Percentiles rank a stretch among this genome's conserved stretches.
phyloP scores from a whole-genome alignment of 2,797 vertebrate genomes.

The Pangasius macronema region DNA sequence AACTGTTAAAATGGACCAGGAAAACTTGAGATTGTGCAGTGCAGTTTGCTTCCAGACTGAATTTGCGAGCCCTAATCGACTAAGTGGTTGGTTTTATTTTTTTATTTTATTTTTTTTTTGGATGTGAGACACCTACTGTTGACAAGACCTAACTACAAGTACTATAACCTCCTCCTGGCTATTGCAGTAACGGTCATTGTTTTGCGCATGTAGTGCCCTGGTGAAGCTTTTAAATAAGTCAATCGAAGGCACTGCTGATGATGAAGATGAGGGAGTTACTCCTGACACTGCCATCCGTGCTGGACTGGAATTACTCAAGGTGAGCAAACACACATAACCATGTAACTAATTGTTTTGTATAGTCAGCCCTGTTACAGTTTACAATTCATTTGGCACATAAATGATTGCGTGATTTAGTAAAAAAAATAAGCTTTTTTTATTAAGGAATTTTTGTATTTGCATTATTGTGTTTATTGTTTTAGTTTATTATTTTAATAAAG shows the following conservation, averaged over 20 bases:
- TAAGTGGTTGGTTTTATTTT: conserved; percentile 35
- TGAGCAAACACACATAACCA: conserved; percentile 52
- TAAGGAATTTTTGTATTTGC: too few relatives aligned
- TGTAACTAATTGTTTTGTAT: background rate
- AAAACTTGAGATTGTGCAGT: background rate
- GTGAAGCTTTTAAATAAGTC: conserved; percentile 99
- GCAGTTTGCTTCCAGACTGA: background rate
- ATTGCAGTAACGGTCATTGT: conserved; percentile 60
- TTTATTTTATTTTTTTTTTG: conserved; percentile 50
- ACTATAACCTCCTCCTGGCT: conserved; percentile 57
- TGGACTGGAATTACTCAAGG: conserved; percentile 97
- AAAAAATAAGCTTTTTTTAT: background rate
- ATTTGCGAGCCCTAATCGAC: background rate
- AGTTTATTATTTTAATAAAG: background rate
- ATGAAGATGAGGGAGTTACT: conserved; percentile 97
- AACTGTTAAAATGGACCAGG: too few relatives aligned
- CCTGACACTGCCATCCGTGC: conserved; percentile 97
- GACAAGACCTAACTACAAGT: conserved; percentile 56
- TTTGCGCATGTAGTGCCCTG: conserved; percentile 80
- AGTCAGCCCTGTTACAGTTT: background rate
- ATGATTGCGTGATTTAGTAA: background rate
- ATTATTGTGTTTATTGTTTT: background rate
- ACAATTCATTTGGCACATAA: background rate
- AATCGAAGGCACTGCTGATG: conserved; percentile 95
- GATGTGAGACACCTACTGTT: conserved; percentile 75